A percentile compares a stretch with the other conserved stretches of the same genome.
Conservation (phyloP, 2,888 invertebrate species). For the Piscicola geometra region DNA sequence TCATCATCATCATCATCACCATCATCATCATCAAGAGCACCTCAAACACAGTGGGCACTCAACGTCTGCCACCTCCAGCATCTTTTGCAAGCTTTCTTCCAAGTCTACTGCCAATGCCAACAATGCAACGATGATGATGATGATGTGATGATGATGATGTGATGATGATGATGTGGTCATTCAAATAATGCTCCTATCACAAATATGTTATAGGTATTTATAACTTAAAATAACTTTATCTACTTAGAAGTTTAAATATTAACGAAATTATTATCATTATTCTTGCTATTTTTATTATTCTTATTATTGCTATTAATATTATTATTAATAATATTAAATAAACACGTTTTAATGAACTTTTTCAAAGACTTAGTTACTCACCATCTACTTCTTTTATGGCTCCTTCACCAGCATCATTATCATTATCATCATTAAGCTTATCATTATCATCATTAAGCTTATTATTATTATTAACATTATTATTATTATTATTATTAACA, state of each 20-base stretch:
- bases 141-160: constrained; percentile 1
- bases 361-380: too few relatives aligned
- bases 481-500: not conserved
- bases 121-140: not conserved
- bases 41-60: constrained; percentile 42
- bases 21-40: constrained; percentile 31
- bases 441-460: not conserved
- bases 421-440: not conserved
- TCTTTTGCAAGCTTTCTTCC: not conserved
- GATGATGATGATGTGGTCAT: not conserved
- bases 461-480: too few relatives aligned
- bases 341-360: too few relatives aligned
- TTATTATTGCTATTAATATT: constrained; percentile 2
- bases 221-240: too few relatives aligned
- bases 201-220: not conserved
- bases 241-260: too few relatives aligned
- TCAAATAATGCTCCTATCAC: not conserved
- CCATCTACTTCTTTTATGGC: too few relatives aligned
- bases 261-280: not conserved
- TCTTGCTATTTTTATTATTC: not conserved
- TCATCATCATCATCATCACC: constrained; percentile 16
- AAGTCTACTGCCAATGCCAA: not conserved
- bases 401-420: constrained; percentile 5
- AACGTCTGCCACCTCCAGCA: constrained; percentile 38
- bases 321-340: not conserved